phyloP scores from a whole-genome alignment of 2,888 invertebrate genomes.

The Azorinus chamasolen region DNA sequence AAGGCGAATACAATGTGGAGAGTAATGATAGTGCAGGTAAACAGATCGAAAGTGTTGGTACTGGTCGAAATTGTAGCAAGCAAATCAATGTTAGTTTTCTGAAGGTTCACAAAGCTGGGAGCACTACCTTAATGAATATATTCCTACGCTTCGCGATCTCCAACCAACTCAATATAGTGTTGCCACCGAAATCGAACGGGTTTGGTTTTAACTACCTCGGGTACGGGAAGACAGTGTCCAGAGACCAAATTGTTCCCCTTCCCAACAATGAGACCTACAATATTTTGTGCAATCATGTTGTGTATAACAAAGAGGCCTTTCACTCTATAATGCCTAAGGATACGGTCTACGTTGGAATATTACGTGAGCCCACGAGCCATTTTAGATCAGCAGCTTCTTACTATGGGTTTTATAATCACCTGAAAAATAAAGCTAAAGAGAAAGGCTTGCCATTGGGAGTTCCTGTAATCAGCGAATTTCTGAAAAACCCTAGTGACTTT shows the following conservation, averaged over 20 bases:
- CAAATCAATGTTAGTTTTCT: constrained; percentile 67
- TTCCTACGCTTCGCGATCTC: constrained; percentile 73
- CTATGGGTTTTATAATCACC: constrained; percentile 60
- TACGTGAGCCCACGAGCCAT: constrained; percentile 70
- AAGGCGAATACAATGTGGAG: too few relatives aligned
- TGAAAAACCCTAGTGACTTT: constrained; percentile 24
- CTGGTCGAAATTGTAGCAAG: constrained; percentile 27
- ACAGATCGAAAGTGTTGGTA: too few relatives aligned
- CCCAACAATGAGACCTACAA: constrained; percentile 70
- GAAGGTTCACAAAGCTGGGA: constrained; percentile 81
- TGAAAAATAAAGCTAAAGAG: constrained; percentile 5
- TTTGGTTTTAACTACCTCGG: constrained; percentile 70
- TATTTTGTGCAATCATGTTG: constrained; percentile 78
- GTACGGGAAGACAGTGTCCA: constrained; percentile 60
- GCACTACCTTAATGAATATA: constrained; percentile 79
- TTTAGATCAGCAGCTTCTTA: constrained; percentile 72
- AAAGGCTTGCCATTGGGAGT: neutral
- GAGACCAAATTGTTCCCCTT: constrained; percentile 67
- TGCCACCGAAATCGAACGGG: constrained; percentile 64
- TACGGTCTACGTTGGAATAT: constrained; percentile 70
- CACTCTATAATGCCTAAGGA: constrained; percentile 65
- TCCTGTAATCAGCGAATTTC: constrained; percentile 28
- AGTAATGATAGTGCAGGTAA: too few relatives aligned
- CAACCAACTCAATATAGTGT: constrained; percentile 73
- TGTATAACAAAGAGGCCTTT: constrained; percentile 74